Conservation (phyloP, 2,113 vertebrate genomes). For the Pterocles gutturalis region DNA sequence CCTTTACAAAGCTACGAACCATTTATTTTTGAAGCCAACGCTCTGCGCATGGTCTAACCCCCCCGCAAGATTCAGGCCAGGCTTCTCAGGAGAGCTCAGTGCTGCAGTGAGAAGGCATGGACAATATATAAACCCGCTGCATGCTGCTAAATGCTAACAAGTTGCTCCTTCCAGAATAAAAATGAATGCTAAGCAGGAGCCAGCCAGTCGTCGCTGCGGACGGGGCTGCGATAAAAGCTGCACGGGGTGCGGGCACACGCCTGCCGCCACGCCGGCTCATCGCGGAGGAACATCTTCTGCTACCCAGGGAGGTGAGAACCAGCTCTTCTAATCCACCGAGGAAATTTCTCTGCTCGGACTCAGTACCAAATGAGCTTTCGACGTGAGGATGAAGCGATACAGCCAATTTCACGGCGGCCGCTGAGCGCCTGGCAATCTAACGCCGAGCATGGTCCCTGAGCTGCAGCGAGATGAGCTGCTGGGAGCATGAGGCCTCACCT, state of each 20-base stretch:
- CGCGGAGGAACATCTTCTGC: not conserved
- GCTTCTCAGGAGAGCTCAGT: not conserved
- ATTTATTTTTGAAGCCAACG: not conserved
- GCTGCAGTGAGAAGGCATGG: not conserved
- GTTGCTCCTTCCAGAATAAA: not conserved
- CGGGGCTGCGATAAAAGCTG: not conserved
- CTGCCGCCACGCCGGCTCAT: not conserved
- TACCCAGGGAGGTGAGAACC: not conserved
- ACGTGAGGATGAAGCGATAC: not conserved
- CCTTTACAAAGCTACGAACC: not conserved
- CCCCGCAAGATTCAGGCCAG: not conserved
- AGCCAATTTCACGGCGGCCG: not conserved
- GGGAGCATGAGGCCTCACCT: not conserved
- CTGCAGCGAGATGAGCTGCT: not conserved
- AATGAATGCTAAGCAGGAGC: not conserved
- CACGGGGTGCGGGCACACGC: not conserved
- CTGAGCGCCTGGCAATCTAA: not conserved
- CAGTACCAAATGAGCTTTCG: accelerated
- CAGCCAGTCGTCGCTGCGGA: accelerated
- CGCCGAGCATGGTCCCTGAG: accelerated
- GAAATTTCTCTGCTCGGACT: not conserved
- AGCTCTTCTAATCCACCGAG: not conserved
- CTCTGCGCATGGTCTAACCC: not conserved
- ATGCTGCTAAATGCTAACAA: not conserved
- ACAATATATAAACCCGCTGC: not conserved